Evolutionary conservation across 2,888 invertebrate genomes (phyloP), one percentile per base, ranked within the genome.

Genomic region (Acheta domesticus): DNA sequence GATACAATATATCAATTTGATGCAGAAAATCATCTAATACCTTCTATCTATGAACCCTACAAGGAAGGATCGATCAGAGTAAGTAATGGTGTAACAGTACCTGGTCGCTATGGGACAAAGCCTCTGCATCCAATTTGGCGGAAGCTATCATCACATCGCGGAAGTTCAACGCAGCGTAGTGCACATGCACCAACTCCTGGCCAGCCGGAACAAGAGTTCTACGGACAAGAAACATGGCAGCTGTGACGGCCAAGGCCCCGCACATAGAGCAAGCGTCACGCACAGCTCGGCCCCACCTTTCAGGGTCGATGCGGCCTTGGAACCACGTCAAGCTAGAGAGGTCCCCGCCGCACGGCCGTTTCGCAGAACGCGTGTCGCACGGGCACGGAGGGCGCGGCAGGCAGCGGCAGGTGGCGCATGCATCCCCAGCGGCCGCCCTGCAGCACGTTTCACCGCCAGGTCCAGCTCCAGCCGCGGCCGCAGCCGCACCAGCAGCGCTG

Each of bases 281-380:
- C 36, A 36, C 12, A 23, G 8, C n/a, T 21, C 12, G 75, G 11
- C 20, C 20, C 49, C 74, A 76, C 21, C 14, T 50, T 48, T 79
- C 79, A 0, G 83, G 79, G 76, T 36, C 90, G 84, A 86, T 80
- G 0, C 89, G 88, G 1, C 94, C 94, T 86, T 97, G 93, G 12
- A 96, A 87, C 96, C 96, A 96, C 19, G 87, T 89, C 74, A 98
- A 85, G 1, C 95, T 93, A 0, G 95, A 93, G 79, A 98, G 88
- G 85, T 98, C 98, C 98, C 98, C 98, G 79, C 93, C 93, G 90
- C 0, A 93, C 92, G 19, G 91, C 84, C 0, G 93, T 92, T 86
- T 96, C 95, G 3, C 93, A 92, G 85, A 91, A 96, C 0, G 93
- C 93, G 85, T 96, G 75, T n/a, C 21, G 36, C 20, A 75, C 75